Conservation (phyloP, 2,113 vertebrate genomes). For the Thryonomys swinderianus region DNA sequence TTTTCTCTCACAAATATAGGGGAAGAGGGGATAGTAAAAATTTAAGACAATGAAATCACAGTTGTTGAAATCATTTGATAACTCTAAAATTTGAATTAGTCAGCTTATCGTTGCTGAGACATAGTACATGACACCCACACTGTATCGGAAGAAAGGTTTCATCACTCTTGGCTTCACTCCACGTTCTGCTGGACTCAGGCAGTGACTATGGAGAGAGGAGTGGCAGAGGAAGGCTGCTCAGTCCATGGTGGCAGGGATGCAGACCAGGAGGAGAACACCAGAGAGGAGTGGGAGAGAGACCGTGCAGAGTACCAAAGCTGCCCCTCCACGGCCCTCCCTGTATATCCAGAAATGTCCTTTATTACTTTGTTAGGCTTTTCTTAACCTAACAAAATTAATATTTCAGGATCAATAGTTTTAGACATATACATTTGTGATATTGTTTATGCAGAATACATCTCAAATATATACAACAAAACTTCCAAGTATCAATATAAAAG, state of each 20-base stretch:
- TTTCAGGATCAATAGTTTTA: neutral
- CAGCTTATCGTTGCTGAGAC: neutral
- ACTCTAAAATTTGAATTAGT: neutral
- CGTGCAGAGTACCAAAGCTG: neutral
- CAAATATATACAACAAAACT: neutral
- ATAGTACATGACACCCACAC: neutral
- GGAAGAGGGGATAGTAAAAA: neutral
- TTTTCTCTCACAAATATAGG: neutral
- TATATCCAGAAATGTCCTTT: neutral
- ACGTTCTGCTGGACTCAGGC: neutral
- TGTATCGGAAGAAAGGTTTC: neutral
- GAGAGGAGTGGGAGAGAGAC: neutral
- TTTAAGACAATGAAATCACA: neutral
- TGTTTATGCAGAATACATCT: neutral
- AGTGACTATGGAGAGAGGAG: neutral
- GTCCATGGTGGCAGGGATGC: neutral
- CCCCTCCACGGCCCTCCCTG: neutral
- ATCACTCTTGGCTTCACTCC: neutral
- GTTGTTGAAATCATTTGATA: constrained; percentile 3
- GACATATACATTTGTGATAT: neutral
- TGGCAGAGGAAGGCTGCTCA: neutral
- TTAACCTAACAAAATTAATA: neutral
- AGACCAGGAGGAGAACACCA: neutral
- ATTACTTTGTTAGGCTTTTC: neutral
- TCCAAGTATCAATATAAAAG: constrained; percentile 5